phyloP scores from a whole-genome alignment of 2,113 vertebrate species.

The Probosciger aterrimus region DNA sequence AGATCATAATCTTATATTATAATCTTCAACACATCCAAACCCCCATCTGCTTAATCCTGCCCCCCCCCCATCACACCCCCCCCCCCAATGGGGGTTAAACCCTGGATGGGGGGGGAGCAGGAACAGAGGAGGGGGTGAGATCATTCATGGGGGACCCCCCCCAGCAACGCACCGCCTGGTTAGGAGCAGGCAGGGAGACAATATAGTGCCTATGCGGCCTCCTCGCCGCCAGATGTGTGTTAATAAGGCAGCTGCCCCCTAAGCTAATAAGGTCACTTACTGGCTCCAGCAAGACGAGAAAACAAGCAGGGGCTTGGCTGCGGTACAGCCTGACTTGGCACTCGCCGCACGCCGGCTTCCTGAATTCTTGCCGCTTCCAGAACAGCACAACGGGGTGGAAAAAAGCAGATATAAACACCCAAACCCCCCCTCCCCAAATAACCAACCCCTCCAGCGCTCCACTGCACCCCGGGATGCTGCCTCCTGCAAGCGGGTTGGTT shows the following conservation, averaged over 20 bases:
- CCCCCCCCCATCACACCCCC: not conserved
- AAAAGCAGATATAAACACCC: not conserved
- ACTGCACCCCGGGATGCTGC: not conserved
- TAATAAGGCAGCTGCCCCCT: slow-evolving; percentile 95
- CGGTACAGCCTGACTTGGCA: slow-evolving; percentile 90
- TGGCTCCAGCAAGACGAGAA: slow-evolving; percentile 98
- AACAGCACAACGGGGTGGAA: slow-evolving; percentile 52
- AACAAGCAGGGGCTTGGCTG: slow-evolving; percentile 93
- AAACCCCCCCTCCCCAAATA: not conserved
- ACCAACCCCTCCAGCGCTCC: slow-evolving; percentile 55
- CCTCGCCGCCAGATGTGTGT: slow-evolving; percentile 94
- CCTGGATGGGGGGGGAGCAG: accelerated
- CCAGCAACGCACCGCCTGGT: slow-evolving; percentile 85
- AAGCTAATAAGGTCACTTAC: slow-evolving; percentile 97
- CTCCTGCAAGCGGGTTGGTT: not conserved
- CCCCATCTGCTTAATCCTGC: not conserved
- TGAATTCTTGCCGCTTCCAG: slow-evolving; percentile 76
- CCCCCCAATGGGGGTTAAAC: not conserved
- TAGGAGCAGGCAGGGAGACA: slow-evolving; percentile 85
- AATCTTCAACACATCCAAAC: not conserved
- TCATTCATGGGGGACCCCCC: slow-evolving; percentile 69
- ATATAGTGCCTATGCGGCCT: slow-evolving; percentile 84
- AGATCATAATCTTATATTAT: not conserved
- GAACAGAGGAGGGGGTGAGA: not conserved
- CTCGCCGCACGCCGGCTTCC: slow-evolving; percentile 83